phyloP scores from a whole-genome alignment of 2,797 vertebrate species.

The Lepus oiostolus region DNA sequence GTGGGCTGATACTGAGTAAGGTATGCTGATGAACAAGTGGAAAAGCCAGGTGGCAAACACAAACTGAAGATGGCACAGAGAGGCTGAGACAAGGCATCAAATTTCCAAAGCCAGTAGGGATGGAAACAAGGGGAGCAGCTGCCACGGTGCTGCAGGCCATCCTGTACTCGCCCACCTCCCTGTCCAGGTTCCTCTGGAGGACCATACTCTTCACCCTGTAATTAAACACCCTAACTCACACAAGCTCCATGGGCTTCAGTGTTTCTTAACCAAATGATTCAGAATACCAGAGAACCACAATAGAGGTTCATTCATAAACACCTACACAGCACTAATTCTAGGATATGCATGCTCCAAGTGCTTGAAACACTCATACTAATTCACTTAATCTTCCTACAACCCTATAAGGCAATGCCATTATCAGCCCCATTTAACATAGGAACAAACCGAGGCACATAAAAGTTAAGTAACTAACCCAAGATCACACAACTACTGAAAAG shows the following conservation, averaged over 20 bases:
- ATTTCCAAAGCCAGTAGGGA: neutral
- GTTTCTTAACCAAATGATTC: neutral
- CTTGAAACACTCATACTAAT: neutral
- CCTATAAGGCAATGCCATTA: neutral
- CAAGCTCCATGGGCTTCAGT: neutral
- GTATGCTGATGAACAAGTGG: neutral
- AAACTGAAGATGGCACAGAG: neutral
- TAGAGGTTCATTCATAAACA: neutral
- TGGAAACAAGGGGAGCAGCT: neutral
- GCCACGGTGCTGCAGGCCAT: neutral
- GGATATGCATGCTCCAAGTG: neutral
- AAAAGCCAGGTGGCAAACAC: neutral
- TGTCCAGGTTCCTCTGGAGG: neutral
- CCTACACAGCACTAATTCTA: rapidly evolving
- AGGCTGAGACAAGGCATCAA: neutral
- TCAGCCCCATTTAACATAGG: neutral
- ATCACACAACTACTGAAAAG: neutral
- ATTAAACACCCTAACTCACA: no score
- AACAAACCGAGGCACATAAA: neutral
- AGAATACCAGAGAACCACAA: no score
- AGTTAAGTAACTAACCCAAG: neutral
- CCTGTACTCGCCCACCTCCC: neutral
- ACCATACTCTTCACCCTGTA: neutral
- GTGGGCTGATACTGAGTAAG: neutral
- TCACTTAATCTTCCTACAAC: neutral